These are phyloP conservation scores for Seriola quinqueradiata DNA, from an alignment of 2,113 vertebrate species.

Conservation along the genomic window DNA sequence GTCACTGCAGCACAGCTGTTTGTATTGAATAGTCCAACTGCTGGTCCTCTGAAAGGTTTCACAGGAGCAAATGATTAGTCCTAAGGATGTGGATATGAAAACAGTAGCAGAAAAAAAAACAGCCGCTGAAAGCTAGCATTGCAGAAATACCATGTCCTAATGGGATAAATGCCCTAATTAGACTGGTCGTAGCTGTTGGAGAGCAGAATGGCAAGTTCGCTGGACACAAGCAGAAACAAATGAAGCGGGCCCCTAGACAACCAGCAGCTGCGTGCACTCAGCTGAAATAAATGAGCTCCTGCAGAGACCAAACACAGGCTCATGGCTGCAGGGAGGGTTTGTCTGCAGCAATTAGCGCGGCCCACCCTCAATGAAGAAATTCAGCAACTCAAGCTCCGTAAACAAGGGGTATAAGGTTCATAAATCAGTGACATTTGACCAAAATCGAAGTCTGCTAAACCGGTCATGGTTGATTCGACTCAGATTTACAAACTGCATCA, in stretches of 20 bases:
- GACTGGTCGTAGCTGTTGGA: constrained; percentile 16
- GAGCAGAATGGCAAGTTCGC: not conserved
- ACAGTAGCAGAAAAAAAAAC: not conserved
- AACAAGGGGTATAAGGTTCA: not conserved
- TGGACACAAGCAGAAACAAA: constrained; percentile 53
- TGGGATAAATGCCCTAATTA: constrained; percentile 64
- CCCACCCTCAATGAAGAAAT: constrained; percentile 6
- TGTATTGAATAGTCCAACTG: constrained; percentile 10
- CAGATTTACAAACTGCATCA: too few species aligned
- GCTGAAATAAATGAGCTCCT: constrained; percentile 49
- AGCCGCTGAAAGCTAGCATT: constrained; percentile 24
- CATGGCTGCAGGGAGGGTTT: constrained; percentile 33
- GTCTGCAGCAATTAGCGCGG: constrained; percentile 36
- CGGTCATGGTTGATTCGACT: too few species aligned
- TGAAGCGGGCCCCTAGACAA: constrained; percentile 34
- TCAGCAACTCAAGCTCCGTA: not conserved
- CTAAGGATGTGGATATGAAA: not conserved
- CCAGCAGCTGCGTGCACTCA: constrained; percentile 25
- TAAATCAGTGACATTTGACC: not conserved
- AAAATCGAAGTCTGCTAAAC: not conserved
- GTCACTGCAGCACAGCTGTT: not conserved
- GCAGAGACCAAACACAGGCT: constrained; percentile 52
- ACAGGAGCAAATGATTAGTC: constrained; percentile 25
- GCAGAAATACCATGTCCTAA: constrained; percentile 50
- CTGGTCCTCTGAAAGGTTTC: constrained; percentile 34